phyloP scores from a whole-genome alignment of 2,797 vertebrate genomes.

The Sarcophilus harrisii region DNA sequence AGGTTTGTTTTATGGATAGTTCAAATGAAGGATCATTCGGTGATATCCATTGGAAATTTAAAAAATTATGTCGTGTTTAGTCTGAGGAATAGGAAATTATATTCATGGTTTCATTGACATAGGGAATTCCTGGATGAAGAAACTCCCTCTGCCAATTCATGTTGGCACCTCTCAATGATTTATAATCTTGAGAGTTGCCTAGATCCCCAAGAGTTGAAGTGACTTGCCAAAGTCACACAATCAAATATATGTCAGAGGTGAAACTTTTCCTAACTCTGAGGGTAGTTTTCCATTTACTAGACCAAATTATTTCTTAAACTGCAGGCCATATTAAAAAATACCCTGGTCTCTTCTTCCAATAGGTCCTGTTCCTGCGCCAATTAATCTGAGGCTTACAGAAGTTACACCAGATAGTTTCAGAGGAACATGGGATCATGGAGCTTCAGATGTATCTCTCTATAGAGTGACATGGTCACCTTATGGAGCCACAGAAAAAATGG shows the following conservation, averaged over 20 bases:
- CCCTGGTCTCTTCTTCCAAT: conserved; percentile 58
- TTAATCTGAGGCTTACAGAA: conserved; percentile 92
- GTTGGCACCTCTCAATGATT: neutral
- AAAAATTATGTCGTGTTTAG: neutral
- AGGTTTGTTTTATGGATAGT: conserved; percentile 23
- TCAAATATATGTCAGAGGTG: neutral
- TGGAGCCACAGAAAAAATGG: conserved; percentile 84
- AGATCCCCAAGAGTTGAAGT: neutral
- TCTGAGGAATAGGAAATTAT: neutral
- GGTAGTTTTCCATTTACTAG: neutral
- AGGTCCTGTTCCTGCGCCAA: conserved; percentile 95
- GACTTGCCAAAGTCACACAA: neutral
- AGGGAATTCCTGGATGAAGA: neutral
- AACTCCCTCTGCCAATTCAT: neutral
- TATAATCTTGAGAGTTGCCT: neutral
- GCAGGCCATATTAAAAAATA: conserved; percentile 34
- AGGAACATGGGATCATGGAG: conserved; percentile 94
- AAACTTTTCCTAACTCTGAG: neutral
- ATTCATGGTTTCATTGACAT: neutral
- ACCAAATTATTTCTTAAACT: neutral
- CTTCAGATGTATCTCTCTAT: conserved; percentile 94
- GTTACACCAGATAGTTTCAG: conserved; percentile 92
- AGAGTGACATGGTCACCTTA: conserved; percentile 91
- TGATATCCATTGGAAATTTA: neutral
- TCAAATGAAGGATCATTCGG: conserved; percentile 28